Evolutionary conservation across 1,140 invertebrate species (phyloP), one percentile per base, ranked within the genome.

Genomic region (Vanessa tameamea): DNA sequence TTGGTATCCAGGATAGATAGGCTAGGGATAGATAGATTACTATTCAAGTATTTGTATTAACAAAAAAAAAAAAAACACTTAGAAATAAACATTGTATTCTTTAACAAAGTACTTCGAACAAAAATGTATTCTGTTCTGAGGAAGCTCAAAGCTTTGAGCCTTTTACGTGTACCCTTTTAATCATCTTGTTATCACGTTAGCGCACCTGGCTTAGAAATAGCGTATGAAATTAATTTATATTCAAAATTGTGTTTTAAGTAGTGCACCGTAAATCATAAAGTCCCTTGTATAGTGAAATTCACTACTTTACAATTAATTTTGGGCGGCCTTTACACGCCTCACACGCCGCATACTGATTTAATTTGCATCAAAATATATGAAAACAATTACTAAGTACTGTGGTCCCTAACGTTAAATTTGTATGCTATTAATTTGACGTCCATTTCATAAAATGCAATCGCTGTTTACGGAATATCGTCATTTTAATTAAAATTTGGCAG

Each of bases 111-210:
- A 64, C 47, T 59, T 69, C 53, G 48, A 55, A 37, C 31, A 71
- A 23, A 71, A 71, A 61, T 67, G 61, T 67, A 72, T 61, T 68
- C n/a, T 51, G 64, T 67, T 67, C 3, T 68, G 47, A 47, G 16
- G 16, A 23, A 67, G 71, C 71, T 73, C 55, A 63, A 72, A 66
- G 71, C 64, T 67, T 48, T 63, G 55, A 68, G 55, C 64, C 63
- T 64, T 73, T 57, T 26, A 23, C 53, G 20, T 20, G 20, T 57
- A 57, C 53, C 20, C 53, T 23, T 70, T 73, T 73, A 73, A 73
- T 73, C 71, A 67, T 73, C 71, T 73, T 73, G 71, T 72, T 72
- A 66, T 72, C 70, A 65, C 64, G 70, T 66, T 72, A 66, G 53
- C 64, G 48, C 70, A 72, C 70, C 70, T 73, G 64, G 53, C 47